Base-by-base conservation (phyloP, 2,797 vertebrate species). In the Myotis myotis region DNA sequence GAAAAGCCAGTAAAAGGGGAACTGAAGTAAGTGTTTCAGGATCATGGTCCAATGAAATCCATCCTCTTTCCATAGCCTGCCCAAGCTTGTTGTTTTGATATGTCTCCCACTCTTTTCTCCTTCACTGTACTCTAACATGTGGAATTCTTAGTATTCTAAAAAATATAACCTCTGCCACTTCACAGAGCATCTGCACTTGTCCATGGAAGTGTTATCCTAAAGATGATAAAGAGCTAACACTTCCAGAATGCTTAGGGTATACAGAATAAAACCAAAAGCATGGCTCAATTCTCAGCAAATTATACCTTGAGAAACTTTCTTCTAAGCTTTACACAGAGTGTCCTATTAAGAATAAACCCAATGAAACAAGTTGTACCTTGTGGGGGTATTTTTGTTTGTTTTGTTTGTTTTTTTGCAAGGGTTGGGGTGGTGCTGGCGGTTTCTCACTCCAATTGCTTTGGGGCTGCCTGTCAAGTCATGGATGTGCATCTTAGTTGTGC, bases 1-100 rank as follows among this genome's bases (percentile, higher is more conserved):
- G 99, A 96, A 99, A 99, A 98, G 99, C 99, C 93, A 99, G 99
- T 98, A 99, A 99, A 98, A 99, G 99, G 98, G 99, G 99, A 96
- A 98, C 99, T 8, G 99, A 99, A 97, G 99, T 99, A 98, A 98
- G 99, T 98, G 30, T 57, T 47, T 79, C 44, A 9, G 78, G 41
- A n/a, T 60, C 25, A 15, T 1, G 44, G 60, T 23, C 8, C 10
- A 8, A 8, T 17, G 44, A 41, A 49, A 25, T 16, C 1, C 1
- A 13, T 8, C 53, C 19, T 83, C 11, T 25, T 38, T 23, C 12
- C 3, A 0, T 15, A 41, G 3, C 17, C 30, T 7, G 51, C 17
- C 38, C 76, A 5, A 20, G 10, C 23, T 53, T 19, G 0, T 22
- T 36, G 30, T 47, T 53, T 47, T 23, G 17, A 16, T 20, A 2